Conservation (phyloP, 2,888 invertebrate genomes). For the Lepidochrysops patricia region DNA sequence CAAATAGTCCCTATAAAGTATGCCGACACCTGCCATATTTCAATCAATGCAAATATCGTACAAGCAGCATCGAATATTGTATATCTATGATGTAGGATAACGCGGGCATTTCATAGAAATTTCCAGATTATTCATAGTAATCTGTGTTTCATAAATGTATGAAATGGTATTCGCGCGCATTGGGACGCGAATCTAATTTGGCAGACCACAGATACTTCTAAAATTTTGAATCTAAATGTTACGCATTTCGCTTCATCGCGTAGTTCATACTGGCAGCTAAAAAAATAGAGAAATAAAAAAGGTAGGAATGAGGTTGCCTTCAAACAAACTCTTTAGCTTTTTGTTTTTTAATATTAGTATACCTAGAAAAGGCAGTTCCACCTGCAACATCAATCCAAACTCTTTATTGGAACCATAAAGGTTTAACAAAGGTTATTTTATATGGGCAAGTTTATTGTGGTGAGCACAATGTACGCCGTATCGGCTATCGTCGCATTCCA, state of each 20-base stretch:
- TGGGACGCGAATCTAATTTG: conserved; percentile 20
- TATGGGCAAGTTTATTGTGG: neutral
- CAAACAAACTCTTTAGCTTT: no score
- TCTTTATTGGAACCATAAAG: neutral
- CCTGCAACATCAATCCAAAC: neutral
- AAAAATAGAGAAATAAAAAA: no score
- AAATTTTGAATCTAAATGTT: conserved; percentile 9
- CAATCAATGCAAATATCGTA: neutral
- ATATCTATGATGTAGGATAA: neutral
- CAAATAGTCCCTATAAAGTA: neutral
- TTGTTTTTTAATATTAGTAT: no score
- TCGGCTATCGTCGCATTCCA: neutral
- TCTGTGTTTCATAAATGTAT: neutral
- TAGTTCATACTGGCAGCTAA: neutral
- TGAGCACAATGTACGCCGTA: neutral
- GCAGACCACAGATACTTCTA: no score
- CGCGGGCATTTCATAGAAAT: neutral
- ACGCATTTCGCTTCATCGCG: neutral
- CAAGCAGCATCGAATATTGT: neutral
- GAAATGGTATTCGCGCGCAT: neutral
- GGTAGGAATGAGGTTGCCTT: no score
- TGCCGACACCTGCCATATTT: neutral
- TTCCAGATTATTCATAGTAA: neutral
- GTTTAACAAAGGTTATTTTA: neutral
- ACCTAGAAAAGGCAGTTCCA: neutral